Base-by-base conservation (phyloP, 2,113 vertebrate species). In the Jacana jacana region DNA sequence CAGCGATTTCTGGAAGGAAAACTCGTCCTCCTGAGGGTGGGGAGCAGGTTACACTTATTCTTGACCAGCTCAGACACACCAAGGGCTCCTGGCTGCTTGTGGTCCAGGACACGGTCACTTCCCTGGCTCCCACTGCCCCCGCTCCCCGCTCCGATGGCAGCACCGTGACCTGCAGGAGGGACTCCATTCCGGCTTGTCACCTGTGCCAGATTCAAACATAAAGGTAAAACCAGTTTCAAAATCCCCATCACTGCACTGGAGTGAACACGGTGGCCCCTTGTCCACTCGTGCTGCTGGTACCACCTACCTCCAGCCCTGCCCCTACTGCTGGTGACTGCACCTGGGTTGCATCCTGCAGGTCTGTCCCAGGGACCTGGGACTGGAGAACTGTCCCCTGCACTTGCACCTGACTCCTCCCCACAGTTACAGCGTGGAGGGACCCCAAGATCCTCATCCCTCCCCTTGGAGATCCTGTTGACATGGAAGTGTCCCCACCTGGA, bases 91-190 rank as follows among this genome's bases (percentile, higher is more conserved):
- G 68, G 68, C 18, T 76, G 61, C 13, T 13, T 5, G 10, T 1
- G 3, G 18, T 46, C 17, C 0, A 0, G 68, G 65, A 17, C 10
- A 40, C 2, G 1, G 42, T 10, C 52, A 18, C 60, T 39, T 55
- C 78, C 65, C 77, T 3, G 0, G 35, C 31, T 58, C 30, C 82
- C 1, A 1, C n/a, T 22, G 25, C 57, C 22, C 70, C 39, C 1
- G 0, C 2, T 68, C 81, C 54, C 28, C 4, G 22, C 46, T 61
- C 58, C 1, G 1, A 35, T 49, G 55, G 65, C 61, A 88, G 75
- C 4, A 2, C 37, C 2, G 0, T 5, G 44, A 46, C 54, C 86
- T 58, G 42, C 65, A 70, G 65, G 60, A 68, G 8, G 46, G 28
- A 68, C 30, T 81, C 28, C 11, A 11, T 8, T 11, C 19, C 4